Percentiles rank a stretch among this genome's conserved stretches.
Conservation (phyloP, 2,113 vertebrate genomes). For the Cynocephalus volans region DNA sequence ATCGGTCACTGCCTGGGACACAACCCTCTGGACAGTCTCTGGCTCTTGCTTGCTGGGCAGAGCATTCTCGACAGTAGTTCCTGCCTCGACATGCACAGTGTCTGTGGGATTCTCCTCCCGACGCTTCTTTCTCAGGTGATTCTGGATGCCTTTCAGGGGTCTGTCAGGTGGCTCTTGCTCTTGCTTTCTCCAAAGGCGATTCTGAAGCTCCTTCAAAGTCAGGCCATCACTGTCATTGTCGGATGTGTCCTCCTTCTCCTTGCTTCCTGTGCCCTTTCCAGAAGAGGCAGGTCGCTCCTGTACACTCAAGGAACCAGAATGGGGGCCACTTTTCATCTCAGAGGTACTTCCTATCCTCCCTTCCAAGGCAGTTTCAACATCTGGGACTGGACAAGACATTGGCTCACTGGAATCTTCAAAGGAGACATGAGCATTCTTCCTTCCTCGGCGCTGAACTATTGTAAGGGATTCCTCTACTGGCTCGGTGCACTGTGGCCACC, state of each 20-base stretch:
- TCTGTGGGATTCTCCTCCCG: conserved; percentile 76
- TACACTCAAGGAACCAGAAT: conserved; percentile 58
- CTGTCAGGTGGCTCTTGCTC: conserved; percentile 87
- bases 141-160: conserved; percentile 90
- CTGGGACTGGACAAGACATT: too few species aligned
- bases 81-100: not conserved
- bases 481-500: conserved; percentile 89
- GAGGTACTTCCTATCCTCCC: conserved; percentile 94
- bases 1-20: conserved; percentile 83
- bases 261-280: conserved; percentile 72
- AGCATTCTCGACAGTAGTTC: conserved; percentile 68
- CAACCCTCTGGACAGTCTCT: conserved; percentile 84
- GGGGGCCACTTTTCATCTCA: conserved; percentile 87
- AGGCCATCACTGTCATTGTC: conserved; percentile 94
- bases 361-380: conserved; percentile 94
- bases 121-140: conserved; percentile 84
- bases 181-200: conserved; percentile 87
- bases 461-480: conserved; percentile 97
- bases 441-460: conserved; percentile 90
- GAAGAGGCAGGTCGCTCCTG: conserved; percentile 73
- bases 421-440: conserved; percentile 86
- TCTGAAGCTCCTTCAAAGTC: conserved; percentile 93
- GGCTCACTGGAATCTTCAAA: too few species aligned
- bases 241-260: conserved; percentile 87
- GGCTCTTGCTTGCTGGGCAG: conserved; percentile 78